Percentiles rank a stretch among this genome's conserved stretches.
These are phyloP conservation scores for Typhlichthys eigenmanni DNA, from an alignment of 2,797 vertebrate species.

Conservation along the genomic window DNA sequence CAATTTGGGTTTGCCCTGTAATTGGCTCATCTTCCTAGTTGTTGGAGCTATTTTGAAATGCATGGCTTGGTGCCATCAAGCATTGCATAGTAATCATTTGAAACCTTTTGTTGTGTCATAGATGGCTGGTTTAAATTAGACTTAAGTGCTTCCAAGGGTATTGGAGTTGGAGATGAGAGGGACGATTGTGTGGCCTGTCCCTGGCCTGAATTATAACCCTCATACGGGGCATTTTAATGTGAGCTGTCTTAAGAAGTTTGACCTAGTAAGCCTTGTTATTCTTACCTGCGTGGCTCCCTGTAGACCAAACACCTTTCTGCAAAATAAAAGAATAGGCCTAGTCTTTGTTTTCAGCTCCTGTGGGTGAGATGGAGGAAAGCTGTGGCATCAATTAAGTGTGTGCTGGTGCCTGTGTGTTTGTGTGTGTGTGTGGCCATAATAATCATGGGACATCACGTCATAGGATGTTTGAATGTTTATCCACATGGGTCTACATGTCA, in stretches of 20 bases:
- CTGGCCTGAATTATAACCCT: constrained; percentile 30
- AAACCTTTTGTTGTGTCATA: constrained; percentile 44
- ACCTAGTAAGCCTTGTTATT: constrained; percentile 31
- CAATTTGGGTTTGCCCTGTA: constrained; percentile 33
- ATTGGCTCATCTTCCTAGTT: constrained; percentile 48
- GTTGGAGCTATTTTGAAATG: constrained; percentile 44
- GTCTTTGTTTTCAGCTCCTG: constrained; percentile 35
- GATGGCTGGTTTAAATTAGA: constrained; percentile 51
- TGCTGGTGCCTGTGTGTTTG: background rate
- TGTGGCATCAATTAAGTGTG: constrained; percentile 11
- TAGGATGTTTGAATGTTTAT: constrained; percentile 30
- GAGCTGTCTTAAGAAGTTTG: constrained; percentile 18
- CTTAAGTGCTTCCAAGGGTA: constrained; percentile 50
- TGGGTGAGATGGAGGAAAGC: constrained; percentile 43
- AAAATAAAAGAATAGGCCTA: constrained; percentile 18
- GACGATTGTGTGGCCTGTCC: constrained; percentile 29
- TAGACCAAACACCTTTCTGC: constrained; percentile 28
- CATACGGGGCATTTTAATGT: constrained; percentile 21
- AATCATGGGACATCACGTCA: constrained; percentile 21
- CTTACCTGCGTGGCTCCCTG: constrained; percentile 31
- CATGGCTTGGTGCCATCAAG: constrained; percentile 42
- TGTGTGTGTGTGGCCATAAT: constrained; percentile 22
- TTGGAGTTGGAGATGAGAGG: constrained; percentile 39
- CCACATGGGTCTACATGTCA: constrained; percentile 58
- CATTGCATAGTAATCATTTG: constrained; percentile 38